These are phyloP conservation scores for Agrochola lychnidis DNA, from an alignment of 2,888 invertebrate genomes.

Conservation along the genomic window DNA sequence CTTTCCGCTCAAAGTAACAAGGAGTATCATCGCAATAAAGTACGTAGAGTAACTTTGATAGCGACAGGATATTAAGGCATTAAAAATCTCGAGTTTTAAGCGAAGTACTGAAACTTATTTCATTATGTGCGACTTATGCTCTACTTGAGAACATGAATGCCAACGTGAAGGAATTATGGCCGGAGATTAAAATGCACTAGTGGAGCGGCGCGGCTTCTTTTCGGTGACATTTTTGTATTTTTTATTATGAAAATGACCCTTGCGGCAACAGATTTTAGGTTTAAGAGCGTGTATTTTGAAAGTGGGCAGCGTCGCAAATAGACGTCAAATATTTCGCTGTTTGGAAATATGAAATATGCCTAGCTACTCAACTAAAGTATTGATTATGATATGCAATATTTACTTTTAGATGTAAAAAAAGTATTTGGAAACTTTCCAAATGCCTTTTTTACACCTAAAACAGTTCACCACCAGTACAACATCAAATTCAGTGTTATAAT, in stretches of 20 bases:
- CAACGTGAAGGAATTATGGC: constrained; percentile 61
- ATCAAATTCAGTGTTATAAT: no score
- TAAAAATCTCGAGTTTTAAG: constrained; percentile 66
- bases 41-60: constrained; percentile 53
- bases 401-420: no score
- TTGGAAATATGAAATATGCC: no score
- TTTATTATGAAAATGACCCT: background rate
- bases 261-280: background rate
- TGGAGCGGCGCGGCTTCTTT: constrained; percentile 3
- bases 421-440: no score
- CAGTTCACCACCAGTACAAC: no score
- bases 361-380: no score
- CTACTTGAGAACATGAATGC: constrained; percentile 66
- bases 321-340: no score
- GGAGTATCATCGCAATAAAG: constrained; percentile 54
- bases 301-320: no score
- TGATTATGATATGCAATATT: no score
- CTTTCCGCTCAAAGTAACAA: constrained; percentile 40
- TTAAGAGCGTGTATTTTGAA: no score
- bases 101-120: constrained; percentile 67
- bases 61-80: constrained; percentile 66
- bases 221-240: background rate
- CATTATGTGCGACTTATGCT: constrained; percentile 70
- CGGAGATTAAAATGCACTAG: constrained; percentile 54
- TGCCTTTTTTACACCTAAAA: no score